These are phyloP conservation scores for Erebia aethiops DNA, from an alignment of 2,888 invertebrate genomes.

Conservation along the genomic window DNA sequence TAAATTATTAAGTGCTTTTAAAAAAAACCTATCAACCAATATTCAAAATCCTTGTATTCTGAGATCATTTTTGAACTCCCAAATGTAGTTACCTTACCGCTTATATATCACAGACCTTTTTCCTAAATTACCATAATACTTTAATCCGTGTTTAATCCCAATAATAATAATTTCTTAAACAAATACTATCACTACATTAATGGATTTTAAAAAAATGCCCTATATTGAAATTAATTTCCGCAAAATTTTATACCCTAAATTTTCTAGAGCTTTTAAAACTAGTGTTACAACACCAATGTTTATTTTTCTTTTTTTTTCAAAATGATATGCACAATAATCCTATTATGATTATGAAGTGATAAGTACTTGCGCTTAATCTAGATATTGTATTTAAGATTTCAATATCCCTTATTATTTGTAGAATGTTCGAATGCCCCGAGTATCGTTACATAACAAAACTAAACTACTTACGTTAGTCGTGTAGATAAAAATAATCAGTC, in stretches of 20 bases:
- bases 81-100: slow-evolving; percentile 67
- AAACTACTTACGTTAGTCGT: slow-evolving; percentile 18
- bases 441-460: slow-evolving; percentile 46
- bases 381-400: slow-evolving; percentile 16
- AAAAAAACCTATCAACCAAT: slow-evolving; percentile 32
- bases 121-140: slow-evolving; percentile 77
- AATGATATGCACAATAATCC: slow-evolving; percentile 68
- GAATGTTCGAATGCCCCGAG: slow-evolving; percentile 44
- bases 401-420: slow-evolving; percentile 5
- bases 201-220: slow-evolving; percentile 61
- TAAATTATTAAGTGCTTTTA: slow-evolving; percentile 1
- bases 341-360: slow-evolving; percentile 63
- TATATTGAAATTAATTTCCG: slow-evolving; percentile 49
- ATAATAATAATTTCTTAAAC: slow-evolving; percentile 40
- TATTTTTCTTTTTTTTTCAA: slow-evolving; percentile 43
- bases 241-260: slow-evolving; percentile 43
- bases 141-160: slow-evolving; percentile 60
- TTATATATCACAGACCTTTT: slow-evolving; percentile 78
- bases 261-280: slow-evolving; percentile 44
- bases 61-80: slow-evolving; percentile 73
- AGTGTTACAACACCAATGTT: slow-evolving; percentile 30
- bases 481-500: slow-evolving; percentile 39
- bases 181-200: slow-evolving; percentile 44
- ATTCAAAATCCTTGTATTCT: slow-evolving; percentile 54
- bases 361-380: slow-evolving; percentile 32